Base-by-base conservation (phyloP, 2,888 invertebrate genomes). In the Drosophila picticornis region DNA sequence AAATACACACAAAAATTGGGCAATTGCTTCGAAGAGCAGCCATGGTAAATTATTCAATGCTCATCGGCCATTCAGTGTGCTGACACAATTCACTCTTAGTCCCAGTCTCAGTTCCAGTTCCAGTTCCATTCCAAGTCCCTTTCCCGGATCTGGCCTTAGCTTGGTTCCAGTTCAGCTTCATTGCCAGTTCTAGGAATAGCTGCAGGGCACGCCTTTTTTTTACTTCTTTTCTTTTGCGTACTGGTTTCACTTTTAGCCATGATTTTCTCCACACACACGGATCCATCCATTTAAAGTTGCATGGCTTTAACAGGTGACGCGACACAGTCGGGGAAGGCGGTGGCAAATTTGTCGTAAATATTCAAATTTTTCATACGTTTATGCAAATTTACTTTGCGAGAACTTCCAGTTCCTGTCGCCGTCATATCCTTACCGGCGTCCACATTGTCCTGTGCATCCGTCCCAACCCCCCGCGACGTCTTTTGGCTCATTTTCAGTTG, bases 311-410 rank as follows among this genome's bases (percentile, higher is more conserved):
- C 43, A 43, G 43, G 22, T 43, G 22, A 43, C 11, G 43, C 11
- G 11, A 22, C 10, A 11, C n/a, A 40, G 40, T 5, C 40, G 40
- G n/a, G n/a, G 2, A n/a, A n/a, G 1, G 40, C 10, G n/a, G n/a
- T 10, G 5, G 22, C 11, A 43, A 43, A 43, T 43, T 43, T 43
- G 43, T 89, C 89, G 89, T 84, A 89, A 87, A 84, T 84, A 84
- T 84, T 84, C 87, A 84, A 87, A 84, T 88, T 87, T 86, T 89
- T 84, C 88, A 89, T 89, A 84, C 84, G 84, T 87, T 84, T 89
- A 89, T 87, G 85, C 83, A 85, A 89, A 85, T 85, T 87, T 82
- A 86, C 77, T 88, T 85, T 84, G 43, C 73, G 76, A 84, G 83
- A 84, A 84, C 86, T 89, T 87, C 66, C 66, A 84, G 84, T 84